A percentile compares a stretch with the other conserved stretches of the same genome.
Evolutionary conservation across 2,797 vertebrate genomes (phyloP).

Genomic region (Liasis olivaceus): DNA sequence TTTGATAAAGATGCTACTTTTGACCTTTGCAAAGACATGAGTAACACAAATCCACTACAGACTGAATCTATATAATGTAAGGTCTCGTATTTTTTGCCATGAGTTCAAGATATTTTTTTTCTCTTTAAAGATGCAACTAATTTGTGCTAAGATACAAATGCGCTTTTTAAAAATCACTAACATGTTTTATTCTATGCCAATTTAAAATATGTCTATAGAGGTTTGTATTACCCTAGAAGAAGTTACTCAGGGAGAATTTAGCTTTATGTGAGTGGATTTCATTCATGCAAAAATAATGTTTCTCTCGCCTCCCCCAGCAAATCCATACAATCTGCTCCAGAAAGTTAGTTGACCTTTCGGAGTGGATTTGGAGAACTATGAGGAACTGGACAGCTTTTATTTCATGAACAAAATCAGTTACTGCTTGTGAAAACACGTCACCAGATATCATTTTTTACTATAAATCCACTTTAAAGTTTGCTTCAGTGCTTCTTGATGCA

Average conservation of each 20-base stretch:
- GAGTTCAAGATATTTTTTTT: neutral
- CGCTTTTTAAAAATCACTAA: neutral
- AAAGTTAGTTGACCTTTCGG: neutral
- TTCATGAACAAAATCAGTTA: neutral
- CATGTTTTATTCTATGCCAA: neutral
- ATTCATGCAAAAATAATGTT: neutral
- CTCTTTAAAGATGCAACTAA: neutral
- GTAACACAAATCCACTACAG: neutral
- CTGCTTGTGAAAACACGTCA: neutral
- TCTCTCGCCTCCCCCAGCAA: neutral
- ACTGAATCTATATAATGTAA: neutral
- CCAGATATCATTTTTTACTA: neutral
- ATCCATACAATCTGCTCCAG: neutral
- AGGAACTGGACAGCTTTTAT: neutral
- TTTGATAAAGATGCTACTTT: neutral
- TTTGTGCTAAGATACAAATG: neutral
- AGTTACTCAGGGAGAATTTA: neutral
- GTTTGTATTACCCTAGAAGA: neutral
- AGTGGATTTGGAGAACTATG: neutral
- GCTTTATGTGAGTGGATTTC: neutral
- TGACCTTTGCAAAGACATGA: neutral
- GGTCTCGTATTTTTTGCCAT: neutral
- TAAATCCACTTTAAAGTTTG: neutral
- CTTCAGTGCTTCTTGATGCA: neutral
- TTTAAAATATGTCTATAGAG: neutral